These are phyloP conservation scores for Apamea sordens DNA, from an alignment of 2,888 invertebrate genomes.

Conservation along the genomic window DNA sequence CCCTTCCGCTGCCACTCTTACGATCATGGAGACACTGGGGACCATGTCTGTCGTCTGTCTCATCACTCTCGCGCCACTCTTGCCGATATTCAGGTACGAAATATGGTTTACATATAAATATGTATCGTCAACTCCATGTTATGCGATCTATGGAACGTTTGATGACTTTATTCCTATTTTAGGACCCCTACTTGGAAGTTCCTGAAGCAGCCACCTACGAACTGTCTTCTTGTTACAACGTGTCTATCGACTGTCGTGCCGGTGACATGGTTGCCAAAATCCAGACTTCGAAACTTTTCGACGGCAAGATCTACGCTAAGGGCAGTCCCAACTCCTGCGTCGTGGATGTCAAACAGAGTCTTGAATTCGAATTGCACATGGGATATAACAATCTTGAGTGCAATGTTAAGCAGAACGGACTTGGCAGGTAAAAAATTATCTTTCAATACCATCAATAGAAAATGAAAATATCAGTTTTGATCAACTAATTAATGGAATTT, in stretches of 20 bases:
- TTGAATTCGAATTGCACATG: slow-evolving; percentile 98
- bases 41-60: slow-evolving; percentile 97
- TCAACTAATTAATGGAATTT: slow-evolving; percentile 35
- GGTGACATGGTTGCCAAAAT: slow-evolving; percentile 98
- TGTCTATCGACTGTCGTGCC: slow-evolving; percentile 97
- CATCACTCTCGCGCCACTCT: slow-evolving; percentile 97
- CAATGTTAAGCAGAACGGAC: slow-evolving; percentile 96
- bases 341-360: slow-evolving; percentile 95
- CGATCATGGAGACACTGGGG: slow-evolving; percentile 98
- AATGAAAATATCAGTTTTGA: not conserved
- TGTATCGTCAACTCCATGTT: not conserved
- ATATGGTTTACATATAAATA: not conserved
- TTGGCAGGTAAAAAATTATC: slow-evolving; percentile 91
- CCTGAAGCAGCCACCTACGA: slow-evolving; percentile 98
- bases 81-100: slow-evolving; percentile 94
- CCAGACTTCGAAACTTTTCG: slow-evolving; percentile 97
- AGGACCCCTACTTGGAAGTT: slow-evolving; percentile 97
- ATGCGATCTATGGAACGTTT: not conserved
- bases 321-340: slow-evolving; percentile 98
- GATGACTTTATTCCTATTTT: slow-evolving; percentile 56
- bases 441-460: not conserved
- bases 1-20: slow-evolving; percentile 98
- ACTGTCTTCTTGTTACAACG: slow-evolving; percentile 98
- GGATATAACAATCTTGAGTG: slow-evolving; percentile 98
- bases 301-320: slow-evolving; percentile 98